Conservation (phyloP, 1,140 invertebrate species). For the Akabosia matsudoensis region DNA sequence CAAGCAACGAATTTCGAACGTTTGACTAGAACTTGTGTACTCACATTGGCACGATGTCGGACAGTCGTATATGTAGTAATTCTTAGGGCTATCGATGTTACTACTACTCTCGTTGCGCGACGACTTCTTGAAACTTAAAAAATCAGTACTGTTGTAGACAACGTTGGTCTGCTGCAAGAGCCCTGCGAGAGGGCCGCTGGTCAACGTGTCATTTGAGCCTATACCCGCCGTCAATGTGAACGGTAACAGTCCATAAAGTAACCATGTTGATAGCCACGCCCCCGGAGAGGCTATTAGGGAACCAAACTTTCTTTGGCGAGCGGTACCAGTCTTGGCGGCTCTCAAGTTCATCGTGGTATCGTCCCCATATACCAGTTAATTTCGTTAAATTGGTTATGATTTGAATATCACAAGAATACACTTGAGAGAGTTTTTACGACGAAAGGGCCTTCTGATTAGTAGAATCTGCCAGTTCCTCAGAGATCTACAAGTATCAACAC, state of each 20-base stretch:
- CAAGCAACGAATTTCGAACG: slow-evolving; percentile 1
- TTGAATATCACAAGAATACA: too few relatives aligned
- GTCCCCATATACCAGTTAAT: slow-evolving; percentile 13
- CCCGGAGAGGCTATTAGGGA: background rate
- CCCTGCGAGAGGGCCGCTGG: background rate
- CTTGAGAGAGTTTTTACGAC: too few relatives aligned
- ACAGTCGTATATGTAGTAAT: slow-evolving; percentile 12
- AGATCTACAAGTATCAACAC: too few relatives aligned
- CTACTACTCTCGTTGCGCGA: background rate
- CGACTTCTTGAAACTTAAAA: background rate
- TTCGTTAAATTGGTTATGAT: too few relatives aligned
- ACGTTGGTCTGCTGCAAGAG: background rate
- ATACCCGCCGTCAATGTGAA: slow-evolving; percentile 1
- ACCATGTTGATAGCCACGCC: background rate
- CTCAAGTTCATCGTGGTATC: slow-evolving; percentile 19
- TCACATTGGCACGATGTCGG: slow-evolving; percentile 20
- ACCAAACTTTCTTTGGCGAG: too few relatives aligned
- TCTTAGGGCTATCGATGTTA: background rate
- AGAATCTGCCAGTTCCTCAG: too few relatives aligned
- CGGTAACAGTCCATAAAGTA: slow-evolving; percentile 10
- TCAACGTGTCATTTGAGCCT: background rate
- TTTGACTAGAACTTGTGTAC: slow-evolving; percentile 3
- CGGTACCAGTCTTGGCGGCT: background rate
- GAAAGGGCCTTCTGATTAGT: too few relatives aligned
- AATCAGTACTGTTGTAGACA: background rate